Percentiles rank a stretch among this genome's conserved stretches.
These are phyloP conservation scores for Anabacerthia variegaticeps DNA, from an alignment of 2,797 vertebrate species.

Conservation along the genomic window DNA sequence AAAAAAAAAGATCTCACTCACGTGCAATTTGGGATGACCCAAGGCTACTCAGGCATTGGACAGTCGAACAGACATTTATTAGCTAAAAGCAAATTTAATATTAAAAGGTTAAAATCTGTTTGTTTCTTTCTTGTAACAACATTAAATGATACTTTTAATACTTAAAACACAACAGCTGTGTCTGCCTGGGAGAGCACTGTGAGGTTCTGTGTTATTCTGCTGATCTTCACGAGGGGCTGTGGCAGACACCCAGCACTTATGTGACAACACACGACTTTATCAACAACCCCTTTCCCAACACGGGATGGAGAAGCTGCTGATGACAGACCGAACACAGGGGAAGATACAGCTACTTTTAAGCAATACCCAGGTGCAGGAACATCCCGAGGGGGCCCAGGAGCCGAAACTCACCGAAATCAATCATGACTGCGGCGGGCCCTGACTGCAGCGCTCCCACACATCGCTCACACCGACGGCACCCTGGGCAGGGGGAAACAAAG, in stretches of 20 bases:
- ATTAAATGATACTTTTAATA: not conserved
- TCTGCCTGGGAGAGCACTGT: not conserved
- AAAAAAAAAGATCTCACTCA: fast-evolving
- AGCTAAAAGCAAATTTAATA: not conserved
- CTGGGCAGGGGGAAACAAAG: not conserved
- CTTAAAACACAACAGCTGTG: fast-evolving
- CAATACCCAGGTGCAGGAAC: fast-evolving
- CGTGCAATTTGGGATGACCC: fast-evolving
- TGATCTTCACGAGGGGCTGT: fast-evolving
- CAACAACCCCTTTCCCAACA: not conserved
- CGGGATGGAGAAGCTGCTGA: fast-evolving
- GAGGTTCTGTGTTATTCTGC: not conserved
- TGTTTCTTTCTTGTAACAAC: not conserved
- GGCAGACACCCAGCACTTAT: fast-evolving
- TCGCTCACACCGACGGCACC: fast-evolving
- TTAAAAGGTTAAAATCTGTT: not conserved
- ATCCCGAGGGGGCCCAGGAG: too few relatives aligned
- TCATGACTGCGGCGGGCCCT: fast-evolving
- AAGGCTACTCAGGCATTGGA: too few relatives aligned
- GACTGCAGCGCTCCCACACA: not conserved
- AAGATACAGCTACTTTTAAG: too few relatives aligned
- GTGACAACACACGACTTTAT: fast-evolving
- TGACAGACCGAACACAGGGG: fast-evolving
- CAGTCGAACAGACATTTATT: not conserved
- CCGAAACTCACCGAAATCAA: not conserved